Conservation (phyloP, 2,113 vertebrate species). For the Helogale parvula region DNA sequence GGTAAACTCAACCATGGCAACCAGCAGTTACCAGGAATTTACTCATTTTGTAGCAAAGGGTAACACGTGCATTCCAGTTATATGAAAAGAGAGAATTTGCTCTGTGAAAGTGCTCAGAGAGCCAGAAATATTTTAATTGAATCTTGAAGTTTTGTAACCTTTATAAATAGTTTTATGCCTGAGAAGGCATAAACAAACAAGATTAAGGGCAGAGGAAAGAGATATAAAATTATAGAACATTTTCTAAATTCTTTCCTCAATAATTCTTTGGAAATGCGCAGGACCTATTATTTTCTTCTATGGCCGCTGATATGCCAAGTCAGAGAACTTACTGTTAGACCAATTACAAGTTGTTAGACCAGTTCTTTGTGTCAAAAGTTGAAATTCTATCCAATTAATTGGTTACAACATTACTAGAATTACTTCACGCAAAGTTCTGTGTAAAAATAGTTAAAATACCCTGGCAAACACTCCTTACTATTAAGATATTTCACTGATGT, state of each 20-base stretch:
- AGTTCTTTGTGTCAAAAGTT: conserved; percentile 69
- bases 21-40: conserved; percentile 4
- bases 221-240: not conserved
- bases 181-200: not conserved
- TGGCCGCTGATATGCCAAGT: conserved; percentile 67
- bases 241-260: conserved; percentile 36
- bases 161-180: conserved; percentile 1
- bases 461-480: not conserved
- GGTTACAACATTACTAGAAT: conserved; percentile 28
- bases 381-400: conserved; percentile 73
- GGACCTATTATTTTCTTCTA: conserved; percentile 54
- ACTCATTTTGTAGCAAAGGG: not conserved
- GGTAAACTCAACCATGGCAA: not conserved
- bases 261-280: conserved; percentile 49
- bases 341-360: conserved; percentile 24
- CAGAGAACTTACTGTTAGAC: conserved; percentile 44
- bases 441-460: not conserved
- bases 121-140: conserved; percentile 25
- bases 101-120: not conserved
- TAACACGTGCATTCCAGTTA: not conserved
- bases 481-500: not conserved
- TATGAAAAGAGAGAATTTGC: not conserved
- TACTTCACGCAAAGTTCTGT: not conserved
- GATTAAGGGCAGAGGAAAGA: conserved; percentile 24
- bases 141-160: not conserved